These are phyloP conservation scores for Corythaeola cristata DNA, from an alignment of 2,113 vertebrate genomes.

Conservation along the genomic window DNA sequence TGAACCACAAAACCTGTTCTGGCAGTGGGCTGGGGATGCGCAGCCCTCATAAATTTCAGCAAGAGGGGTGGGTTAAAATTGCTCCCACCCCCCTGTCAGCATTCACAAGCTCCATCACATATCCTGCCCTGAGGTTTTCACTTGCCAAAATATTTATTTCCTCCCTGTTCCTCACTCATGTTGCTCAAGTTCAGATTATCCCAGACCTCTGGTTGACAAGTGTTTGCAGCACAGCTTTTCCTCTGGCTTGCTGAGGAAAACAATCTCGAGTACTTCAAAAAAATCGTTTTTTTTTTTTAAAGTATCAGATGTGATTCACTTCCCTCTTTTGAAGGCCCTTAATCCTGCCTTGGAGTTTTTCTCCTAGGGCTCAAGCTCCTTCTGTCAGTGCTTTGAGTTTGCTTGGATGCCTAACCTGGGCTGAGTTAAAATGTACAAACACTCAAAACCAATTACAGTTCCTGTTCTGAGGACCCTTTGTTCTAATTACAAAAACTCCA, in stretches of 20 bases:
- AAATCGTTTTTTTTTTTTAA: neutral
- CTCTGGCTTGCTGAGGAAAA: neutral
- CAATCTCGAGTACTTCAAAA: neutral
- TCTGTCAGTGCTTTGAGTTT: neutral
- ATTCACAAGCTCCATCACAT: neutral
- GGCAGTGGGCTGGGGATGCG: neutral
- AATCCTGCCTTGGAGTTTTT: neutral
- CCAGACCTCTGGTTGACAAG: neutral
- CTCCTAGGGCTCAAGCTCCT: neutral
- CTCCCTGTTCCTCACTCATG: neutral
- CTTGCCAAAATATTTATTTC: neutral
- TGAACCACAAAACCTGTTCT: neutral
- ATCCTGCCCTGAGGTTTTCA: neutral
- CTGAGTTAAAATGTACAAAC: neutral
- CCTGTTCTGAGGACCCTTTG: neutral
- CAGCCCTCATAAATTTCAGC: neutral
- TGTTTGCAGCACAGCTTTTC: neutral
- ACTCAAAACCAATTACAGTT: neutral
- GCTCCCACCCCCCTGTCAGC: accelerated
- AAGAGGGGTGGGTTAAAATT: neutral
- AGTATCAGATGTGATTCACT: neutral
- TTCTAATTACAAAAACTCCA: slow-evolving; percentile 29
- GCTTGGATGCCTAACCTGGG: neutral
- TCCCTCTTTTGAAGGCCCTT: neutral
- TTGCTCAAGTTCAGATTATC: neutral